A percentile compares a stretch with the other conserved stretches of the same genome.
Conservation (phyloP, 2,797 vertebrate species). For the Macrochelys suwanniensis region DNA sequence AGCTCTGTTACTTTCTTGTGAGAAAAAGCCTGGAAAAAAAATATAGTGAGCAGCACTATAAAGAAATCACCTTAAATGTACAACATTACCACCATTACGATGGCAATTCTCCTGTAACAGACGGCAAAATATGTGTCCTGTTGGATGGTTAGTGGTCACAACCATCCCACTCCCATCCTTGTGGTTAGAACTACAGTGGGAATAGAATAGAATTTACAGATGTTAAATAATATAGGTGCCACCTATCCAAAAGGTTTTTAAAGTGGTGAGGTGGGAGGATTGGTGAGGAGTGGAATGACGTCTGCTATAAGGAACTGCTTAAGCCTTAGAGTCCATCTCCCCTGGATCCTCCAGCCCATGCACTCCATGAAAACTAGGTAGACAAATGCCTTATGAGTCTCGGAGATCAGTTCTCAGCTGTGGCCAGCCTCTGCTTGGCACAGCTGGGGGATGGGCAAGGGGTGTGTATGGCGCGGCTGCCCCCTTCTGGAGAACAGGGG, state of each 20-base stretch:
- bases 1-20: constrained; percentile 1
- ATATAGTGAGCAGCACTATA: constrained; percentile 18
- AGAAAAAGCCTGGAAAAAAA: constrained; percentile 33
- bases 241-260: not conserved
- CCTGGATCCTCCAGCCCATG: not conserved
- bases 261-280: not conserved
- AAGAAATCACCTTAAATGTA: not conserved
- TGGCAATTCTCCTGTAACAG: not conserved
- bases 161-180: rapidly evolving
- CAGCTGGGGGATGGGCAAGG: not conserved
- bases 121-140: not conserved
- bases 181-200: not conserved
- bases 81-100: not conserved
- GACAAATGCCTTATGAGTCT: not conserved
- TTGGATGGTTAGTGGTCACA: not conserved
- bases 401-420: not conserved
- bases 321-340: not conserved
- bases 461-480: too few species aligned
- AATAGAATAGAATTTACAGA: not conserved
- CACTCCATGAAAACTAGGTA: rapidly evolving
- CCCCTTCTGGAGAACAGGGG: too few species aligned
- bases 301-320: not conserved
- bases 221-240: not conserved
- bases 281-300: not conserved
- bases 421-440: not conserved